Conservation (phyloP, 2,113 vertebrate genomes). For the Physeter macrocephalus region DNA sequence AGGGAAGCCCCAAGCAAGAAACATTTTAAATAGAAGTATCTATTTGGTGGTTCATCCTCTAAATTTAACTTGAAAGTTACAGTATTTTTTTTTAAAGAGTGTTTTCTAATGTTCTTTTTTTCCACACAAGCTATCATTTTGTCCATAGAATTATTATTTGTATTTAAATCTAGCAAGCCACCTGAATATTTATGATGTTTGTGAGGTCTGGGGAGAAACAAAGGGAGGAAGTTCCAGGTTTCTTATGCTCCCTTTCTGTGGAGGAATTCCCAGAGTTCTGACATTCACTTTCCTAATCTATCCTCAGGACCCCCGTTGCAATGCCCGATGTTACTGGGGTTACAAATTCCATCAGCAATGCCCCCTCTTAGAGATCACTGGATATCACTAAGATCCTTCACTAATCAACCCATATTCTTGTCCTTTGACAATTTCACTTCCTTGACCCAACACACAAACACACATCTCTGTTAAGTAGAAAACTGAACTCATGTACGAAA, state of each 20-base stretch:
- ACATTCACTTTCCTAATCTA: not conserved
- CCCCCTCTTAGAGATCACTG: not conserved
- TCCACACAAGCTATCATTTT: not conserved
- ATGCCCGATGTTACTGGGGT: not conserved
- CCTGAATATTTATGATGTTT: not conserved
- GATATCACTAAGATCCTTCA: not conserved
- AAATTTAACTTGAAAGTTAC: not conserved
- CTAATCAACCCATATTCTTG: not conserved
- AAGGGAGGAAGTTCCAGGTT: not conserved
- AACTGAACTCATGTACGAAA: not conserved
- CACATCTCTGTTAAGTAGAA: not conserved
- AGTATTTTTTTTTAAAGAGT: not conserved
- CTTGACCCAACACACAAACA: not conserved
- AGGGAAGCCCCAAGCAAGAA: too few relatives aligned
- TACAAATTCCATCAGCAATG: not conserved
- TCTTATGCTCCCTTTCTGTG: not conserved
- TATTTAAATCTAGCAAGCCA: conserved; percentile 1
- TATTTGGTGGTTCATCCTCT: not conserved
- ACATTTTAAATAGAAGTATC: not conserved
- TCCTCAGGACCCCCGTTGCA: not conserved
- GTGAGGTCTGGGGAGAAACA: not conserved
- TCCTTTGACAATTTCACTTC: not conserved
- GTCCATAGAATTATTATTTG: not conserved
- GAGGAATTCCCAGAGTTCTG: not conserved
- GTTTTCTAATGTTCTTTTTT: not conserved